Evolutionary conservation across 2,888 invertebrate species (phyloP), one percentile per base, ranked within the genome.

Genomic region (Gerris lacustris): DNA sequence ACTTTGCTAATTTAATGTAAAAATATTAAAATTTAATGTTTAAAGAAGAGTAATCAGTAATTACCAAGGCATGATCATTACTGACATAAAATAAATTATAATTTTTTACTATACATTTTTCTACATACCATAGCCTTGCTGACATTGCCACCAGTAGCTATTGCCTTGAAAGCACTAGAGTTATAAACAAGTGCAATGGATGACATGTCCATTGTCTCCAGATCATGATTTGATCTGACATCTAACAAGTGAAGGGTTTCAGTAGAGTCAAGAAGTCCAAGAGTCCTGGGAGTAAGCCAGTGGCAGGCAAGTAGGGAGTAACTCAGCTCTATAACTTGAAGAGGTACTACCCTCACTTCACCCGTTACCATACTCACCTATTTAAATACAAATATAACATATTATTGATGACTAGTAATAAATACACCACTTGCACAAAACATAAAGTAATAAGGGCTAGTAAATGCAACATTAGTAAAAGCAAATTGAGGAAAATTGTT

Each of bases 141-240:
- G 73, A 90, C 98, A 79, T 95, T 94, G 0, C 97, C 96, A 6
- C 98, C 98, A 0, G 97, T 97, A 73, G 96, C 95, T 63, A 96
- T 83, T 0, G 92, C 97, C 83, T 95, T 87, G 78, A 91, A 92
- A 80, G 91, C 92, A 66, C 93, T 91, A 47, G 92, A 92, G 66
- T 91, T 89, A 78, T 94, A 94, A 0, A 94, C 91, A 63, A 94
- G 84, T 63, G 91, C 88, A 17, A 92, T 89, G 77, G 86, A 86
- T 47, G 89, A 88, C 75, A 94, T 84, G 79, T 95, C 94, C 74
- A 92, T 82, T 44, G 88, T 85, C 81, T 94, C 93, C 31, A 92
- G 83, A 80, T 94, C 94, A 76, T 92, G 90, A 78, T 94, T 92
- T 0, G 88, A 87, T 73, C 94, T 86, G 2, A 96, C 95, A 78